Evolutionary conservation across 1,140 invertebrate species (phyloP).

Genomic region (Camponotus floridanus): DNA sequence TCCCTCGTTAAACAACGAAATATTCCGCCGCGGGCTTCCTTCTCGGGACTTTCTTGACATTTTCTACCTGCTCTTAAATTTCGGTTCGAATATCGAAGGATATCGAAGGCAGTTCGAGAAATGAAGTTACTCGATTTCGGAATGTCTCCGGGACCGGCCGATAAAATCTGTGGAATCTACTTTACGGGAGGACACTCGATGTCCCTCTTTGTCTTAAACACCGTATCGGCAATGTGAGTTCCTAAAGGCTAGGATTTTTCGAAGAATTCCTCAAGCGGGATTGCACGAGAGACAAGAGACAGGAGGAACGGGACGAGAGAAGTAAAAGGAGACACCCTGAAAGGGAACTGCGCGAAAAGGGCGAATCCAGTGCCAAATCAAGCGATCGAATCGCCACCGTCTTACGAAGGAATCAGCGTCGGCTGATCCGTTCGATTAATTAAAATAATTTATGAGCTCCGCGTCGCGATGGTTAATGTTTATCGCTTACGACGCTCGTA

Average conservation of each 20-base stretch:
- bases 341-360: neutral
- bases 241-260: slow-evolving; percentile 48
- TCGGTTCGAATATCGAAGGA: slow-evolving; percentile 26
- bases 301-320: no score
- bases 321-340: neutral
- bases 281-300: slow-evolving; percentile 20
- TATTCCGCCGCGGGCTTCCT: neutral
- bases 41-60: neutral
- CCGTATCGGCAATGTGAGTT: slow-evolving; percentile 48
- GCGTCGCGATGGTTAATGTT: slow-evolving; percentile 49
- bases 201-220: slow-evolving; percentile 53
- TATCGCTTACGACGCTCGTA: slow-evolving; percentile 58
- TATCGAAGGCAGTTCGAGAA: slow-evolving; percentile 48
- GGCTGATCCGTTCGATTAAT: slow-evolving; percentile 32
- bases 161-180: slow-evolving; percentile 60
- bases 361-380: neutral
- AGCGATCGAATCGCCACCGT: neutral
- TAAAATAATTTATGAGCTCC: slow-evolving; percentile 53
- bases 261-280: slow-evolving; percentile 43
- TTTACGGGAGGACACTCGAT: slow-evolving; percentile 41
- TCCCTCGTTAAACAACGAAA: slow-evolving; percentile 8
- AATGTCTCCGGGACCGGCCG: slow-evolving; percentile 41
- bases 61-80: slow-evolving; percentile 20
- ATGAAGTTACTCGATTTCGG: slow-evolving; percentile 58
- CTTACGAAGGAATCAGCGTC: slow-evolving; percentile 20